phyloP scores from a whole-genome alignment of 2,888 invertebrate genomes.

The Catonia carolina region DNA sequence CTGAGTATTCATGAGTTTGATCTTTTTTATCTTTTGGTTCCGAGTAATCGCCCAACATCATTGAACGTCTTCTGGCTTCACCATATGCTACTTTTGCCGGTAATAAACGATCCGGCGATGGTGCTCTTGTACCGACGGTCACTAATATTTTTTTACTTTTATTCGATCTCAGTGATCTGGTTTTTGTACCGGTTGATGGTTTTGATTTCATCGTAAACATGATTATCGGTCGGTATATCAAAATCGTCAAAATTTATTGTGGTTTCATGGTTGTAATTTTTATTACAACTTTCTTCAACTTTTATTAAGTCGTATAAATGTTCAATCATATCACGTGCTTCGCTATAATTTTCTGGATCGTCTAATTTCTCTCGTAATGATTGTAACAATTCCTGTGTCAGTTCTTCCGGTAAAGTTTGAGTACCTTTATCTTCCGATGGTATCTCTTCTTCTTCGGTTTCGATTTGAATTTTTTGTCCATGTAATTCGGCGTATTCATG shows the following conservation, averaged over 20 bases:
- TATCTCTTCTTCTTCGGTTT: conserved; percentile 39
- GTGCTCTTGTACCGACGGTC: conserved; percentile 50
- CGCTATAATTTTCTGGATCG: conserved; percentile 63
- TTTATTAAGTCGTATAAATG: conserved; percentile 67
- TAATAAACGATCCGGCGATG: conserved; percentile 52
- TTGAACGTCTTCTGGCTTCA: conserved; percentile 42
- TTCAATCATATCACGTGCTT: conserved; percentile 70
- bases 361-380: conserved; percentile 61
- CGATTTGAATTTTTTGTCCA: conserved; percentile 30
- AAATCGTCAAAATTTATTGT: conserved; percentile 40
- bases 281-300: conserved; percentile 58
- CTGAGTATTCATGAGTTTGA: conserved; percentile 53
- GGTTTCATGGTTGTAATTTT: conserved; percentile 40
- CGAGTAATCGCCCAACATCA: conserved; percentile 43
- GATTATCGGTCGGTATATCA: conserved; percentile 45
- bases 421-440: conserved; percentile 55
- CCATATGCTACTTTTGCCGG: conserved; percentile 48
- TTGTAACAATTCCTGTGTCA: conserved; percentile 64
- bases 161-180: conserved; percentile 24
- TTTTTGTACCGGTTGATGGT: conserved; percentile 38
- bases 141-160: conserved; percentile 29
- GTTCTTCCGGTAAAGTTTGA: conserved; percentile 65
- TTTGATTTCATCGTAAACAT: conserved; percentile 57
- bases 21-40: conserved; percentile 46
- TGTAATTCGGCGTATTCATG: conserved; percentile 58